Evolutionary conservation across 2,797 vertebrate genomes (phyloP), one percentile per base, ranked within the genome.

Genomic region (Neostethus bicornis): DNA sequence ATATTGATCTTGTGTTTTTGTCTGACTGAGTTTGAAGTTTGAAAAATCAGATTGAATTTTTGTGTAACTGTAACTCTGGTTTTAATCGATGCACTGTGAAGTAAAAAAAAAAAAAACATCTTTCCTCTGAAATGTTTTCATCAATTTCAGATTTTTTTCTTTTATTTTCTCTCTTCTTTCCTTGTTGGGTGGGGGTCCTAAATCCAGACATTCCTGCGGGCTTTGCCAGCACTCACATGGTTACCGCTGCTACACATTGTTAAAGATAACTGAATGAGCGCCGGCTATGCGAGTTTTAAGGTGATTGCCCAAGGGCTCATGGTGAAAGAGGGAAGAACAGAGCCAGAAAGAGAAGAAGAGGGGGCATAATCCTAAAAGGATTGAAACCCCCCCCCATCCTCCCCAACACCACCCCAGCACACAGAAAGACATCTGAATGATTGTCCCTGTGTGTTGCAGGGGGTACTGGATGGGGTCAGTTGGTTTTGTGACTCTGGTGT

Each of bases 211-310:
- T 96, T 97, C 95, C 94, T 96, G 92, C 86, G 88, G 83, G 91
- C 89, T 87, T 90, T 85, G 92, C 90, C 92, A 91, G 91, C 86
- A 92, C 94, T 94, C 93, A 92, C 95, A 96, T 95, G 95, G 96
- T 95, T 95, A 97, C 96, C 85, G 88, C 88, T 83, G 91, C 91
- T 85, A 81, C 87, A 89, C 92, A 93, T 96, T 96, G 94, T 95
- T 95, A 81, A 90, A 90, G 90, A 93, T 91, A 93, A 94, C 90
- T 95, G 94, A 96, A 95, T 95, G 91, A 94, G 93, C 92, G 89
- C 89, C 84, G 92, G 93, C 93, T 93, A 81, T 93, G 94, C 93
- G 94, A 93, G 95, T 94, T 94, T 94, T 93, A 96, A 95, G 93
- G 89, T 92, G 94, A 96, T 92, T 91, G 93, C 94, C 93, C 83